phyloP scores from a whole-genome alignment of 2,797 vertebrate species.

The Alauda arvensis region DNA sequence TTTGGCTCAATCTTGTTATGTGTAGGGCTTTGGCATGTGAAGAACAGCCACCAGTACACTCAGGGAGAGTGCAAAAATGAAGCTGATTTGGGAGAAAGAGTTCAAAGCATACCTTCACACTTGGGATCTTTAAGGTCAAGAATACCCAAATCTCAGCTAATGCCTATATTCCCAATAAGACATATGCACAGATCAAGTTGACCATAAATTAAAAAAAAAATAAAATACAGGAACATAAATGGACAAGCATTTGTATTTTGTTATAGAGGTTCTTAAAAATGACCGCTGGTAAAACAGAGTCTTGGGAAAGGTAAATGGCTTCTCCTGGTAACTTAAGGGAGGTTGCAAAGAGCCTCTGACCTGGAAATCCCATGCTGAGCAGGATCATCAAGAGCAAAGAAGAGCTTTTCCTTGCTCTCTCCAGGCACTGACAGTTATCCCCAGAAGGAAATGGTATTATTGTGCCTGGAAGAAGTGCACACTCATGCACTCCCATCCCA shows the following conservation, averaged over 20 bases:
- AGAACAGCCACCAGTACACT: not conserved
- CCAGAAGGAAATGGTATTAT: not conserved
- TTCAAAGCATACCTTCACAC: not conserved
- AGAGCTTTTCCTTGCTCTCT: not conserved
- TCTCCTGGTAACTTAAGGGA: not conserved
- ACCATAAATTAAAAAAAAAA: not conserved
- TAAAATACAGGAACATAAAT: not conserved
- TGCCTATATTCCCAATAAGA: not conserved
- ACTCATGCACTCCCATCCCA: not conserved
- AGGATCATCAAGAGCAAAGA: not conserved
- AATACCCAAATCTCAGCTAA: not conserved
- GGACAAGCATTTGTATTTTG: not conserved
- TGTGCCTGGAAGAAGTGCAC: not conserved
- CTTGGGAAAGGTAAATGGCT: not conserved
- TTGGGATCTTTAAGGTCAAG: not conserved
- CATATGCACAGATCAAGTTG: not conserved
- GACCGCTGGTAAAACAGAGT: not conserved
- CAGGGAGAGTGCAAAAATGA: not conserved
- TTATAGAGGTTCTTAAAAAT: not conserved
- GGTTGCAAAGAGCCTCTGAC: not conserved
- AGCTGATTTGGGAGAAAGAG: not conserved
- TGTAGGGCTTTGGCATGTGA: not conserved
- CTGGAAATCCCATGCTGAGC: not conserved
- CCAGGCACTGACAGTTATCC: not conserved
- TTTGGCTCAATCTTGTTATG: not conserved